These are phyloP conservation scores for Cinara cedri DNA, from an alignment of 2,888 invertebrate species.

Conservation along the genomic window DNA sequence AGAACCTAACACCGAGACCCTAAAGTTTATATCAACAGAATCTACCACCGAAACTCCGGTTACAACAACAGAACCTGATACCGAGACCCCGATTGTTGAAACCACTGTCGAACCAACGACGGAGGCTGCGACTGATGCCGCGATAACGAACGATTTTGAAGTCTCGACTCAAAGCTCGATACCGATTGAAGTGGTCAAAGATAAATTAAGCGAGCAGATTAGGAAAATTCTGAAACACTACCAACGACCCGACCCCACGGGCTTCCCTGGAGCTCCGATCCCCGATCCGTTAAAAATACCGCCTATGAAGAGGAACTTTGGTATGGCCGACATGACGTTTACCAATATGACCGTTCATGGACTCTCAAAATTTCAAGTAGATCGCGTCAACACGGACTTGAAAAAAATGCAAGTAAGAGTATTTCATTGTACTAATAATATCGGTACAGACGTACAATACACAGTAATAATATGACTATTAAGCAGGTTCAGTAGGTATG, in stretches of 20 bases:
- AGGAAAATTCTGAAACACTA: constrained; percentile 76
- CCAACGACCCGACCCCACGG: constrained; percentile 79
- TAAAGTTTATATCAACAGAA: no score
- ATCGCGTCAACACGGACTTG: constrained; percentile 74
- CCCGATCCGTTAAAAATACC: constrained; percentile 83
- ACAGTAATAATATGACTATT: no score
- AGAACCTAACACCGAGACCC: neutral
- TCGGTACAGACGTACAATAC: no score
- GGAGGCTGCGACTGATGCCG: neutral
- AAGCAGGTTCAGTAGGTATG: no score
- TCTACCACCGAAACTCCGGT: neutral
- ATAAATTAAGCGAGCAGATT: constrained; percentile 76
- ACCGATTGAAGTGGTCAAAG: constrained; percentile 60
- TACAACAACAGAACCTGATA: neutral
- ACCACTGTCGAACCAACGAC: neutral
- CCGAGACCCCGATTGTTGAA: neutral
- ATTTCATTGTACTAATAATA: no score
- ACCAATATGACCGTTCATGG: constrained; percentile 76
- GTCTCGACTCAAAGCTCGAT: neutral
- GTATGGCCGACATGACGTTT: constrained; percentile 74
- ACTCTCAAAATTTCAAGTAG: constrained; percentile 77
- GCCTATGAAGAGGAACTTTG: constrained; percentile 75
- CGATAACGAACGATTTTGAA: neutral
- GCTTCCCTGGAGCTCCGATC: constrained; percentile 78
- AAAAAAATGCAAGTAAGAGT: constrained; percentile 73